Conservation (phyloP, 2,113 vertebrate genomes). For the Hyperoodon ampullatus region DNA sequence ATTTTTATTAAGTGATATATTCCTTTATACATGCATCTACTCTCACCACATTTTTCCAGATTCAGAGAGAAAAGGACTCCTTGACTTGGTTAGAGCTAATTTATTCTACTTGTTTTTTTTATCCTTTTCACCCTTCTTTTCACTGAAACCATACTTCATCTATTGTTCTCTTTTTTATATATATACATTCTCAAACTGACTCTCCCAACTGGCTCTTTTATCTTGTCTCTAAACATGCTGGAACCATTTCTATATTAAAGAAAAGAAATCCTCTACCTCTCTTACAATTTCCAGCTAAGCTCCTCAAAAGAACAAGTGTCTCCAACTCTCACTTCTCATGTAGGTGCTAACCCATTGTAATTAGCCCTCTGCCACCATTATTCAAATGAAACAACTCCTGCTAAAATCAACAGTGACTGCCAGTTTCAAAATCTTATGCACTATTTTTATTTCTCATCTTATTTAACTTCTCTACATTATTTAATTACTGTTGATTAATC, state of each 20-base stretch:
- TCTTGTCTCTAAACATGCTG: not conserved
- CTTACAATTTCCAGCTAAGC: not conserved
- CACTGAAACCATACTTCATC: not conserved
- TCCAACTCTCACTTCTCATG: not conserved
- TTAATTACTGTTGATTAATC: not conserved
- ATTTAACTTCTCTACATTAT: not conserved
- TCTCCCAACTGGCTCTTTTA: not conserved
- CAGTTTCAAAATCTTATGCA: not conserved
- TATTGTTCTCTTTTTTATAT: not conserved
- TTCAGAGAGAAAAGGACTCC: not conserved
- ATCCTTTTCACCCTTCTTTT: not conserved
- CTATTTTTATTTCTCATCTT: not conserved
- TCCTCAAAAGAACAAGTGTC: not conserved
- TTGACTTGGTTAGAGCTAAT: not conserved
- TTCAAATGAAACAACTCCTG: not conserved
- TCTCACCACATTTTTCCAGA: not conserved
- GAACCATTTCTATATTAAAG: not conserved
- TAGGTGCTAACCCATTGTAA: not conserved
- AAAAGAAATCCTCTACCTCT: not conserved
- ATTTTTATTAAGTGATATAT: slow-evolving; percentile 1
- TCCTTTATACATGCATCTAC: not conserved
- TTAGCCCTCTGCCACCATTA: not conserved
- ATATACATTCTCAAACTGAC: not conserved
- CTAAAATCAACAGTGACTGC: not conserved
- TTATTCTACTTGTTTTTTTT: not conserved